Evolutionary conservation across 2,888 invertebrate genomes (phyloP).

Genomic region (Oxystoma pomonae): DNA sequence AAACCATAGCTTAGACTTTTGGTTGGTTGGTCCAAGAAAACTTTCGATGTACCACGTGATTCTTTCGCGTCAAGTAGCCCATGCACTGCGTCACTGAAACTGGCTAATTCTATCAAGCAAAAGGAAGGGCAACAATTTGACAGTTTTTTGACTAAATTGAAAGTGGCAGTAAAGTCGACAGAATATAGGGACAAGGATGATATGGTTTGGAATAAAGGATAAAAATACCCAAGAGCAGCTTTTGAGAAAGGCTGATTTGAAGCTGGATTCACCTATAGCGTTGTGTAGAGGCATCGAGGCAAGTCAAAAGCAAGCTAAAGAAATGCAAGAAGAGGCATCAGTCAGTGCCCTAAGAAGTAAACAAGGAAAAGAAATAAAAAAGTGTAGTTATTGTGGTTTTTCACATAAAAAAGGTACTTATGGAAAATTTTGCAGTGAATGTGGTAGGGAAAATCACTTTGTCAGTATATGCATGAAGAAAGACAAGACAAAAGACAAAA

Average conservation of each 20-base stretch:
- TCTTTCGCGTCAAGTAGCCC: too few species aligned
- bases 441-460: not conserved
- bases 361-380: too few species aligned
- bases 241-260: not conserved
- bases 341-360: too few species aligned
- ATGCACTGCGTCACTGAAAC: too few species aligned
- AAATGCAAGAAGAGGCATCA: not conserved
- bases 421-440: not conserved
- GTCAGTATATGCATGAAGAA: too few species aligned
- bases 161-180: too few species aligned
- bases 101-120: not conserved
- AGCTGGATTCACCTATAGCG: too few species aligned
- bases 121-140: not conserved
- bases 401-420: constrained; percentile 6
- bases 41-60: too few species aligned
- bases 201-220: not conserved
- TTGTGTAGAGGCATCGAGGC: constrained; percentile 1
- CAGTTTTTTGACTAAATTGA: not conserved
- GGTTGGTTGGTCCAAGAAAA: too few species aligned
- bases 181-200: not conserved
- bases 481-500: too few species aligned
- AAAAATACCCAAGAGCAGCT: not conserved
- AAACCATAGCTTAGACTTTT: too few species aligned
- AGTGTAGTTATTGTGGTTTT: too few species aligned
- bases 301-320: not conserved